Evolutionary conservation across 2,113 vertebrate species (phyloP).

Genomic region (Plecotus auritus): DNA sequence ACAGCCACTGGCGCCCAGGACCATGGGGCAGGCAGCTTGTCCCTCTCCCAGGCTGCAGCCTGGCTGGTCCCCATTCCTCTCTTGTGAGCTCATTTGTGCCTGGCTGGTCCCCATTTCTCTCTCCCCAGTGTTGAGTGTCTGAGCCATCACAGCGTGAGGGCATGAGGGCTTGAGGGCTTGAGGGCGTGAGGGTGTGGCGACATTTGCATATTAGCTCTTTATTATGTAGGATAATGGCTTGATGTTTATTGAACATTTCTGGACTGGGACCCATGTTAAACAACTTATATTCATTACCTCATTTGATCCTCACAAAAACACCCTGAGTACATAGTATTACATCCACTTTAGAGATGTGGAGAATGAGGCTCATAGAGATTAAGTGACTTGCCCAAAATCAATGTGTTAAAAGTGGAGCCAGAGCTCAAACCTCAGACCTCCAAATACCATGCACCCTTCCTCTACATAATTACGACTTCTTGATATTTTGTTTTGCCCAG

Average conservation of each 20-base stretch:
- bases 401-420: not conserved
- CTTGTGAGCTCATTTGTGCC: too few relatives aligned
- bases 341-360: not conserved
- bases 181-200: too few relatives aligned
- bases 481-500: not conserved
- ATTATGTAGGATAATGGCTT: too few relatives aligned
- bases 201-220: too few relatives aligned
- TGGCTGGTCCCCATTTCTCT: too few relatives aligned
- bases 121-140: too few relatives aligned
- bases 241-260: not conserved
- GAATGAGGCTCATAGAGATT: not conserved
- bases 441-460: not conserved
- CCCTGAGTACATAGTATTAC: not conserved
- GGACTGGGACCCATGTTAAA: not conserved
- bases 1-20: too few relatives aligned
- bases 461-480: not conserved
- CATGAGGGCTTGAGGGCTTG: too few relatives aligned
- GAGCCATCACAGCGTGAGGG: too few relatives aligned
- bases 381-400: not conserved
- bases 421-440: not conserved
- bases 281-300: not conserved
- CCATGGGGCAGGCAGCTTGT: too few relatives aligned
- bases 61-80: too few relatives aligned
- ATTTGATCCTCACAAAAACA: not conserved
- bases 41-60: too few relatives aligned